phyloP scores from a whole-genome alignment of 2,888 invertebrate species.

The Eupithecia inturbata region DNA sequence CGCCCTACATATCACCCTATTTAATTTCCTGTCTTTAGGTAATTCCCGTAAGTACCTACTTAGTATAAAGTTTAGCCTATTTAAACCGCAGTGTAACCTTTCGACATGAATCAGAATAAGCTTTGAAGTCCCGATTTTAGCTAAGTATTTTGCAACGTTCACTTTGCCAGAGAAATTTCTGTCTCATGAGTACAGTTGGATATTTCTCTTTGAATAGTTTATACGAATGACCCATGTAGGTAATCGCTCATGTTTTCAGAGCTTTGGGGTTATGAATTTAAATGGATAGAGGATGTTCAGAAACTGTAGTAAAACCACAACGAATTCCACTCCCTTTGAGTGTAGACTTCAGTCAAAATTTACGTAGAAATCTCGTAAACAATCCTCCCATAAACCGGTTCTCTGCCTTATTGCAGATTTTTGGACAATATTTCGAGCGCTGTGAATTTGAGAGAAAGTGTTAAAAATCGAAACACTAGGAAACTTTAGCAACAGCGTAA shows the following conservation, averaged over 20 bases:
- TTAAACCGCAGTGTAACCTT: conserved; percentile 22
- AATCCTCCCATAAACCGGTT: neutral
- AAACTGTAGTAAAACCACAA: neutral
- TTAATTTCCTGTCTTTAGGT: neutral
- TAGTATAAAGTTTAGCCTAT: conserved; percentile 22
- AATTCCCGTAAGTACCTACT: neutral
- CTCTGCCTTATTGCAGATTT: no score
- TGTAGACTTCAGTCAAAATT: neutral
- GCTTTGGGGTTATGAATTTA: conserved; percentile 13
- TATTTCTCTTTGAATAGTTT: conserved; percentile 54
- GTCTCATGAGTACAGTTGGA: conserved; percentile 36
- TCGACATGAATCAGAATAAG: conserved; percentile 47
- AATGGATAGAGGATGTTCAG: conserved; percentile 8
- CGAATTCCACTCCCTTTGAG: neutral
- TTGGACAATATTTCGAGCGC: no score
- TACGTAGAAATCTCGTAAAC: neutral
- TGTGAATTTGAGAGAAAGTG: no score
- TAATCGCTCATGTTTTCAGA: conserved; percentile 37
- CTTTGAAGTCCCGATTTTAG: conserved; percentile 57
- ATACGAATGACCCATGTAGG: conserved; percentile 31
- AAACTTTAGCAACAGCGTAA: no score
- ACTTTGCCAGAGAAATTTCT: conserved; percentile 46
- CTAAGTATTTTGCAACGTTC: conserved; percentile 43
- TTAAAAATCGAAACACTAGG: no score
- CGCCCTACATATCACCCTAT: no score